Conservation (phyloP, 2,797 vertebrate species). For the Pachyuromys duprasi region DNA sequence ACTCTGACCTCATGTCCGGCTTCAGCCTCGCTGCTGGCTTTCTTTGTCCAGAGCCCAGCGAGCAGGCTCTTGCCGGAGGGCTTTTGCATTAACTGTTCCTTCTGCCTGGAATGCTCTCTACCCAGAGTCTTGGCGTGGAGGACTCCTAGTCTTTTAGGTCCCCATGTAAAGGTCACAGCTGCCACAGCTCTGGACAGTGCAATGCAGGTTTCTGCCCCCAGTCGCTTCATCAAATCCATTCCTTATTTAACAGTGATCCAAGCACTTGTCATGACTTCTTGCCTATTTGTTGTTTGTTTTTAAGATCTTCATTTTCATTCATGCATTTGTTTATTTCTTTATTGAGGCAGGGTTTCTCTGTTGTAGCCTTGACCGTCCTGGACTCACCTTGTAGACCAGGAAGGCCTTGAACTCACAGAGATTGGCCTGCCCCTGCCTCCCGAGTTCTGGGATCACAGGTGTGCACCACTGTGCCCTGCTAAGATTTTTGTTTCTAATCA, state of each 20-base stretch:
- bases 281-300: background rate
- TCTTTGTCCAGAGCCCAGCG: background rate
- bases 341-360: no score
- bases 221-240: background rate
- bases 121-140: slow-evolving; percentile 21
- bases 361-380: no score
- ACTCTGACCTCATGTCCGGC: slow-evolving; percentile 39
- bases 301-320: background rate
- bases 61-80: slow-evolving; percentile 41
- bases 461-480: no score
- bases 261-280: background rate
- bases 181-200: background rate
- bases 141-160: slow-evolving; percentile 35
- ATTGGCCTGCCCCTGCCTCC: no score
- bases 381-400: no score
- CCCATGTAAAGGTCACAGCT: slow-evolving; percentile 29
- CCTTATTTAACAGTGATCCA: background rate
- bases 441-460: no score
- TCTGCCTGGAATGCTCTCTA: slow-evolving; percentile 54
- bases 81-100: slow-evolving; percentile 47
- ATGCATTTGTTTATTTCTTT: no score
- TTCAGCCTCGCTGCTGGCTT: background rate
- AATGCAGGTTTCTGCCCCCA: background rate
- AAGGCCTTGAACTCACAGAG: no score
- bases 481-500: no score